These are phyloP conservation scores for Iselma pallidipennis DNA, from an alignment of 2,888 invertebrate genomes.

Conservation along the genomic window DNA sequence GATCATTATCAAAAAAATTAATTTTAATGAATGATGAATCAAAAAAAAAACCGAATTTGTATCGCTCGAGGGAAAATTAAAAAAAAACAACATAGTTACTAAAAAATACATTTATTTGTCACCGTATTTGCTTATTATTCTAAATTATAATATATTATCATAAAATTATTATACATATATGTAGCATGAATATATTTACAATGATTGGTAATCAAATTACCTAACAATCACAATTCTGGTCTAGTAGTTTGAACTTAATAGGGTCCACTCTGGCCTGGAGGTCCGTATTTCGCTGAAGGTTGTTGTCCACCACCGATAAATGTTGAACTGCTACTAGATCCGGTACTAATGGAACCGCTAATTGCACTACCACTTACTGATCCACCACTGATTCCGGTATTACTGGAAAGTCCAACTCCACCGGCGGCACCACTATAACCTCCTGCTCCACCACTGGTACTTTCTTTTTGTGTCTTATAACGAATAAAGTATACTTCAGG, in stretches of 20 bases:
- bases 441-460: constrained; percentile 46
- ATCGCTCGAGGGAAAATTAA: neutral
- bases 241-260: constrained; percentile 38
- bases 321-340: constrained; percentile 18
- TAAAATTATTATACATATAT: constrained; percentile 21
- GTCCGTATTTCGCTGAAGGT: constrained; percentile 48
- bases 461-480: constrained; percentile 72
- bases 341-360: constrained; percentile 41
- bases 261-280: constrained; percentile 54
- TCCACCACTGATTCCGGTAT: neutral
- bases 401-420: constrained; percentile 28
- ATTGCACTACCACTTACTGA: constrained; percentile 45
- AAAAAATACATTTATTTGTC: constrained; percentile 37
- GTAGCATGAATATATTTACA: constrained; percentile 30
- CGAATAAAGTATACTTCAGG: constrained; percentile 91
- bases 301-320: constrained; percentile 53
- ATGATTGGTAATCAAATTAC: constrained; percentile 18
- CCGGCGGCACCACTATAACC: constrained; percentile 47
- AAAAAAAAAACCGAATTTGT: neutral
- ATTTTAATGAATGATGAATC: neutral
- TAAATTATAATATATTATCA: constrained; percentile 15
- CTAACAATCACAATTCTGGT: constrained; percentile 24
- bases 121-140: constrained; percentile 35
- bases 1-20: neutral
- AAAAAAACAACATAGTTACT: neutral